These are phyloP conservation scores for Procambarus clarkii DNA, from an alignment of 1,140 invertebrate species.

Conservation along the genomic window DNA sequence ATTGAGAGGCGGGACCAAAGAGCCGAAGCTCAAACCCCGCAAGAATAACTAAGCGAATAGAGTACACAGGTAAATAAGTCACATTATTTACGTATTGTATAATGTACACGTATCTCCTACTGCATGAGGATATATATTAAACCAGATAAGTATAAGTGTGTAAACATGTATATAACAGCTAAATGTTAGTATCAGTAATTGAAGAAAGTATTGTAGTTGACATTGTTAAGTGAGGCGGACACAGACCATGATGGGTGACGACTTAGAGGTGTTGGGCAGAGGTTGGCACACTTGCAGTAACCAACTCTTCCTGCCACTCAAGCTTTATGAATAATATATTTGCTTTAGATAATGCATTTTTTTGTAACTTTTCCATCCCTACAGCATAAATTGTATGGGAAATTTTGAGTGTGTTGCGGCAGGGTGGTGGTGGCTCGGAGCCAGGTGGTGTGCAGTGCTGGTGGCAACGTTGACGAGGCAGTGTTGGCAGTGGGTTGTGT, in stretches of 20 bases:
- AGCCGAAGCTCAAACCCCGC: no score
- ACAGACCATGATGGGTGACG: not conserved
- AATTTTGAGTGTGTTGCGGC: not conserved
- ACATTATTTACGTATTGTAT: no score
- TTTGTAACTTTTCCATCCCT: not conserved
- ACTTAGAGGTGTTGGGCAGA: not conserved
- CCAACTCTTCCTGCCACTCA: no score
- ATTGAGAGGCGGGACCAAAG: no score
- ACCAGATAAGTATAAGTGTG: not conserved
- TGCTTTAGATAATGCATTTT: not conserved
- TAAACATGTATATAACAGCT: not conserved
- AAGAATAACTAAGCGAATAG: no score
- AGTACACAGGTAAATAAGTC: no score
- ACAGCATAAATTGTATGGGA: conserved; percentile 38
- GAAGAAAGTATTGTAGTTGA: no score
- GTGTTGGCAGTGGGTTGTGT: not conserved
- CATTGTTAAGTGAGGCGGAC: no score
- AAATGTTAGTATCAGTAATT: no score
- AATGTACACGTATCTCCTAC: not conserved
- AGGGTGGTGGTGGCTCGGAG: not conserved
- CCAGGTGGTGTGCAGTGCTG: no score
- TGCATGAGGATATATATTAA: conserved; percentile 17
- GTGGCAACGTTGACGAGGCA: not conserved
- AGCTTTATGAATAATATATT: no score
- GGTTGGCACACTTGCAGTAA: not conserved